These are phyloP conservation scores for Gyrodactylus salaris DNA, from an alignment of 1,140 invertebrate genomes.

Conservation along the genomic window DNA sequence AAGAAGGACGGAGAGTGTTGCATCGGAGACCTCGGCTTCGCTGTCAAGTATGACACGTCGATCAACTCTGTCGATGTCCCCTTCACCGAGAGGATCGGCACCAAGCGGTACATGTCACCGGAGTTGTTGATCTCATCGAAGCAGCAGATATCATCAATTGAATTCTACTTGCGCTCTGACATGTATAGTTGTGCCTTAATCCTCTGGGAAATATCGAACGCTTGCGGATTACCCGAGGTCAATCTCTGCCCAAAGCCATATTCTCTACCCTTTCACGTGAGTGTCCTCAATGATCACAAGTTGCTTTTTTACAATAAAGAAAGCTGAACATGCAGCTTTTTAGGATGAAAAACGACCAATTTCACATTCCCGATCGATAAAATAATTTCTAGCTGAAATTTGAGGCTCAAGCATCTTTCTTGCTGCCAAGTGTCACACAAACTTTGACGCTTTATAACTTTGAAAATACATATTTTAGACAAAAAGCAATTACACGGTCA, in stretches of 20 bases:
- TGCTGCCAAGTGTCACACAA: no score
- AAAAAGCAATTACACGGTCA: no score
- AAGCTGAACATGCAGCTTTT: no score
- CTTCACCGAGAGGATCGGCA: not conserved
- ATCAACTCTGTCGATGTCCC: not conserved
- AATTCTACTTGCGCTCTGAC: conserved; percentile 3
- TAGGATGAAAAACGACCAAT: no score
- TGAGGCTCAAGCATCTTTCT: no score
- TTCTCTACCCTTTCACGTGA: not conserved
- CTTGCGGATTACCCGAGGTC: not conserved
- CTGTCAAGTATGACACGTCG: conserved; percentile 9
- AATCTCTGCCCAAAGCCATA: not conserved
- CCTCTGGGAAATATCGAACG: not conserved
- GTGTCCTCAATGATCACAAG: no score
- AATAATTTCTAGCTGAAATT: no score
- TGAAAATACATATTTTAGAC: no score
- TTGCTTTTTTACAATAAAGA: no score
- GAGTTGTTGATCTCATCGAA: conserved; percentile 33
- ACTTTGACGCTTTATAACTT: no score
- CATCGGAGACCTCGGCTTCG: conserved; percentile 53
- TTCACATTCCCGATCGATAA: no score
- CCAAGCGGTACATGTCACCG: conserved; percentile 68
- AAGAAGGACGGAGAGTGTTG: conserved; percentile 52
- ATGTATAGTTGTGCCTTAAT: not conserved
- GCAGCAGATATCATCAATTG: not conserved